Conservation (phyloP, 2,113 vertebrate species). For the Chinchilla lanigera region DNA sequence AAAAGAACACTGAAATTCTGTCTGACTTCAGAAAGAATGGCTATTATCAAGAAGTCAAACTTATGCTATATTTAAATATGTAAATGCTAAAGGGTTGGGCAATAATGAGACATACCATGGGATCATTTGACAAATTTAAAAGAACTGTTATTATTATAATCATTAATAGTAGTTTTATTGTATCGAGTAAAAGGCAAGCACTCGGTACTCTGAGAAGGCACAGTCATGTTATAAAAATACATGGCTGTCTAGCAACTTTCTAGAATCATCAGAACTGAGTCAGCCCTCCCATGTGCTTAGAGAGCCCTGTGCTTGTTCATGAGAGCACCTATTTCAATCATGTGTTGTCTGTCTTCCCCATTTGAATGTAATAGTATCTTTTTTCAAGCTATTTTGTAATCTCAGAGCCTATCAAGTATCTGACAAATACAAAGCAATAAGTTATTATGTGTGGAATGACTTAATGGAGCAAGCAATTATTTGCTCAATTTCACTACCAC, state of each 20-base stretch:
- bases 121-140: not conserved
- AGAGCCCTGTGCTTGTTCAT: not conserved
- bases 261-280: not conserved
- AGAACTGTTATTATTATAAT: not conserved
- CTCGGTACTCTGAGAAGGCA: not conserved
- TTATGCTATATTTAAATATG: not conserved
- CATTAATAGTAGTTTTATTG: not conserved
- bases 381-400: not conserved
- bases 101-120: not conserved
- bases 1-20: not conserved
- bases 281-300: not conserved
- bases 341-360: not conserved
- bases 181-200: not conserved
- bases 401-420: not conserved
- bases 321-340: not conserved
- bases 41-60: not conserved
- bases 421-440: not conserved
- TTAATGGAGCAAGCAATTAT: not conserved
- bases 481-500: not conserved
- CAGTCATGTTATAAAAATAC: not conserved
- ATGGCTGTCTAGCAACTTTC: not conserved
- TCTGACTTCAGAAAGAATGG: not conserved
- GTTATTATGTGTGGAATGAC: not conserved
- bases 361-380: not conserved
- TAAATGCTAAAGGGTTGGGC: not conserved